Evolutionary conservation across 2,797 vertebrate species (phyloP).

Genomic region (Cheirogaleus major): DNA sequence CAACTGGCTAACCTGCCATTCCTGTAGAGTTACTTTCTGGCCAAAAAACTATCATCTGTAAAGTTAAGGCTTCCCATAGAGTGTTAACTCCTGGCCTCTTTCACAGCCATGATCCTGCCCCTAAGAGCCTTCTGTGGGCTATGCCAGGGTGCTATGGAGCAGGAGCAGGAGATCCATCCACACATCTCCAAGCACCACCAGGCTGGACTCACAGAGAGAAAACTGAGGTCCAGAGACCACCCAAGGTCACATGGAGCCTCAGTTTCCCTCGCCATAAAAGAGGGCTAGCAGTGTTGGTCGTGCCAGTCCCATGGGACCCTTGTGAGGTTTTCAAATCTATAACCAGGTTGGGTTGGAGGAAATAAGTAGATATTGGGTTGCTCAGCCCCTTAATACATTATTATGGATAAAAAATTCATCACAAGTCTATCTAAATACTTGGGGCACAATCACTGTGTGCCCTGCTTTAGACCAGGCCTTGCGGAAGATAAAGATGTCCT

Average conservation of each 20-base stretch:
- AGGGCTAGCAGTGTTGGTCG: background rate
- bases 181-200: background rate
- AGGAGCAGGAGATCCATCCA: background rate
- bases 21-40: background rate
- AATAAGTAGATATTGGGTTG: background rate
- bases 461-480: background rate
- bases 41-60: background rate
- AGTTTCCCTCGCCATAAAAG: background rate
- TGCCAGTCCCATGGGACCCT: background rate
- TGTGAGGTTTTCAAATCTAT: background rate
- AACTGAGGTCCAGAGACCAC: constrained; percentile 8
- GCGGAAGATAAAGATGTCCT: background rate
- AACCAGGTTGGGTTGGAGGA: background rate
- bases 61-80: background rate
- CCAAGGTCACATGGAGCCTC: background rate
- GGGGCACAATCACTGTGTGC: background rate
- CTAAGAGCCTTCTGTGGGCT: background rate
- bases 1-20: background rate
- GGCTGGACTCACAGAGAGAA: background rate
- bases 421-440: background rate
- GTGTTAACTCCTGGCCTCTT: background rate
- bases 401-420: background rate
- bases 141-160: background rate
- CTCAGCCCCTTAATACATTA: background rate
- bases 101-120: background rate